Conservation (phyloP, 2,797 vertebrate genomes). For the Eremophila alpestris region DNA sequence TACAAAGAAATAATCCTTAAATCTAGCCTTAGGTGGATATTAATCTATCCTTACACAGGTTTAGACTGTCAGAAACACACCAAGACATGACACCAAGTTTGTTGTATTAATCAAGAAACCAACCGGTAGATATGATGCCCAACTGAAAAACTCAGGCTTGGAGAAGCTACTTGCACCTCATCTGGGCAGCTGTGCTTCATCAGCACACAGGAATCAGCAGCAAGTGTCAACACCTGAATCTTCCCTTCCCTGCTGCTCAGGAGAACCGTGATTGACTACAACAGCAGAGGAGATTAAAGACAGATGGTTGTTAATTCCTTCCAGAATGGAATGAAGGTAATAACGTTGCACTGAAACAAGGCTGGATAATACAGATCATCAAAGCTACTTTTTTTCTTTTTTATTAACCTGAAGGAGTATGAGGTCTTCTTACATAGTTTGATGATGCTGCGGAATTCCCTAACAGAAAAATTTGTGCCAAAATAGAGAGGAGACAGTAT, state of each 20-base stretch:
- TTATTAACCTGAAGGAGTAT: background rate
- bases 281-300: background rate
- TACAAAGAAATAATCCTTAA: background rate
- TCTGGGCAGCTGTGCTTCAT: background rate
- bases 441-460: background rate
- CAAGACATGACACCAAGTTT: background rate
- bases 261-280: background rate
- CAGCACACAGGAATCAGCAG: background rate
- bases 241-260: background rate
- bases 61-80: background rate
- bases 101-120: background rate
- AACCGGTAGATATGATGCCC: fast-evolving
- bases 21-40: background rate
- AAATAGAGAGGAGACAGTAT: background rate
- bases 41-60: background rate
- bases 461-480: background rate
- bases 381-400: background rate
- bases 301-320: background rate
- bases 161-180: background rate
- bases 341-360: background rate
- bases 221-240: background rate
- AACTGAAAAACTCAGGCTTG: background rate
- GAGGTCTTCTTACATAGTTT: background rate
- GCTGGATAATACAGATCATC: background rate
- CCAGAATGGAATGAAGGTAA: background rate